Evolutionary conservation across 2,113 vertebrate genomes (phyloP).

Genomic region (Tragelaphus strepsiceros): DNA sequence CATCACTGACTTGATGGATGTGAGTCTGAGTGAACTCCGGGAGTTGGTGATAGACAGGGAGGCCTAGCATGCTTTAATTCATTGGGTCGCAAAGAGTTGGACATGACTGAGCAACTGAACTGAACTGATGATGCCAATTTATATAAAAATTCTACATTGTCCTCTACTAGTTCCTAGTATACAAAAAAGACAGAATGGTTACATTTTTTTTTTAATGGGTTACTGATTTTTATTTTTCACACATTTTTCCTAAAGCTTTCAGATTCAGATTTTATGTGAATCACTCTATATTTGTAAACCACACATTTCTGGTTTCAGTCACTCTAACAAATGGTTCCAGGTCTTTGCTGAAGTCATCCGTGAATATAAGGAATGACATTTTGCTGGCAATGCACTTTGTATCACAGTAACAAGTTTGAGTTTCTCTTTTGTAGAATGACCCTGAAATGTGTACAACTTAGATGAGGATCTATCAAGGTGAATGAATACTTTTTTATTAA

Average conservation of each 20-base stretch:
- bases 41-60: no score
- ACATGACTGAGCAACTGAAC: no score
- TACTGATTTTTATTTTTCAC: constrained; percentile 52
- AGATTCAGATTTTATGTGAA: constrained; percentile 43
- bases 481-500: constrained; percentile 33
- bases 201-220: no score
- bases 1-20: no score
- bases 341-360: constrained; percentile 50
- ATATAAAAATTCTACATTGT: no score
- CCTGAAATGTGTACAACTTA: constrained; percentile 28
- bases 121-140: no score
- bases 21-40: no score
- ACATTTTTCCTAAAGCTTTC: constrained; percentile 25
- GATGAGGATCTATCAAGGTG: background rate
- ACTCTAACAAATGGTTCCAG: constrained; percentile 1
- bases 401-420: background rate
- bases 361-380: constrained; percentile 38
- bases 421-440: constrained; percentile 41
- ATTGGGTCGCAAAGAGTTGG: no score
- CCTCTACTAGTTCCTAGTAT: no score
- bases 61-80: no score
- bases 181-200: no score
- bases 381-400: constrained; percentile 10
- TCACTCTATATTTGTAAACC: constrained; percentile 40
- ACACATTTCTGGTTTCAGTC: constrained; percentile 24